Evolutionary conservation across 2,888 invertebrate species (phyloP).

Genomic region (Arctia plantaginis): DNA sequence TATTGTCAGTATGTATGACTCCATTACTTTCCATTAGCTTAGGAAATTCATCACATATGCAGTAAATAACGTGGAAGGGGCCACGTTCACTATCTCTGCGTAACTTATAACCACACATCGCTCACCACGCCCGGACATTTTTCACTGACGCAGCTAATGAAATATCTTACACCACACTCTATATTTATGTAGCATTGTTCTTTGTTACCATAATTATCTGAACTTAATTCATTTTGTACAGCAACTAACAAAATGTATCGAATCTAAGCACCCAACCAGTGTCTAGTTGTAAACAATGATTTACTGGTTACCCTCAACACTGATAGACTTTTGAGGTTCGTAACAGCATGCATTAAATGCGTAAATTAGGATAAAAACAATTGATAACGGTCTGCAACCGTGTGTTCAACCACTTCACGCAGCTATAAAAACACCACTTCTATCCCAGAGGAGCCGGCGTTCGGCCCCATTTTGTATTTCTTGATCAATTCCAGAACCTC

Average conservation of each 20-base stretch:
- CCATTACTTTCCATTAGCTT: conserved; percentile 64
- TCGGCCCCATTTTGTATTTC: conserved; percentile 68
- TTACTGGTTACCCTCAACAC: not conserved
- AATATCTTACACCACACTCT: conserved; percentile 55
- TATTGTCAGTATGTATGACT: no score
- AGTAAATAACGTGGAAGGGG: conserved; percentile 53
- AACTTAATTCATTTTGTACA: conserved; percentile 47
- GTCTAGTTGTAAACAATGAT: not conserved
- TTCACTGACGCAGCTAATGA: conserved; percentile 65
- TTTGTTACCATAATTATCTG: conserved; percentile 53
- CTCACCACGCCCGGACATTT: conserved; percentile 62
- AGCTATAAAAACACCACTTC: conserved; percentile 61
- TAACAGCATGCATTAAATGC: not conserved
- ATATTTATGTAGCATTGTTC: conserved; percentile 61
- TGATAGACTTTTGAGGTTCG: not conserved
- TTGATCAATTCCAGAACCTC: conserved; percentile 77
- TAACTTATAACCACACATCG: conserved; percentile 63
- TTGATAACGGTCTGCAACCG: conserved; percentile 18
- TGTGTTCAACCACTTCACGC: conserved; percentile 54
- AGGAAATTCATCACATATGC: conserved; percentile 61
- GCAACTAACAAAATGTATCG: conserved; percentile 25
- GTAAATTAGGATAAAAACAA: not conserved
- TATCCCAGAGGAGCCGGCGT: conserved; percentile 52
- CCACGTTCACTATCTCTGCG: conserved; percentile 31
- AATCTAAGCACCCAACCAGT: not conserved